Base-by-base conservation (phyloP, 2,113 vertebrate genomes). In the Sisor rabdophorus region DNA sequence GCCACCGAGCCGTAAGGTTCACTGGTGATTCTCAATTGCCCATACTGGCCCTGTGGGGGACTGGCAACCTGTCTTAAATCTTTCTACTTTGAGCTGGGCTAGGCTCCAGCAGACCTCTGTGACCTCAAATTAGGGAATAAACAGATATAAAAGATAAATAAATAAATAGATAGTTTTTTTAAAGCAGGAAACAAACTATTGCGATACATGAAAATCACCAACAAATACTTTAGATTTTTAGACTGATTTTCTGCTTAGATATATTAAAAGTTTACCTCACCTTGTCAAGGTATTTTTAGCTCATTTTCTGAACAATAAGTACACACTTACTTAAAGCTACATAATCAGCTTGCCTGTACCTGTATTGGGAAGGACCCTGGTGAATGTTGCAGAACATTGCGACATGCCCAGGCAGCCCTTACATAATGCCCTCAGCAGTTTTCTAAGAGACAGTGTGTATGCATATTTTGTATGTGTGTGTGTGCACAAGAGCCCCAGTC, bases 361-460 rank as follows among this genome's bases (percentile, higher is more conserved):
- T 56, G 50, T 40, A 72, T 53, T 47, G 61, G 58, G 20, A 32
- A 56, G 65, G 52, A 65, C 22, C 16, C 68, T 47, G 30, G 30
- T 71, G 63, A 71, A 60, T 53, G 59, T 60, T 67, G 36, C 54
- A 65, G 54, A 65, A 64, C 67, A 67, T 64, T 78, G 73, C 59
- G 28, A 48, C 77, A 71, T 59, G 65, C 67, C 22, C 48, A 59
- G 71, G 60, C 48, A 71, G n/a, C 22, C 59, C 48, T 71, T 81
- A 68, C 59, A 72, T 78, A 76, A 78, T 61, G n/a, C 22, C 17
- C 61, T 67, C 76, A 64, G 70, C 60, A 54, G 74, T 55, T 78
- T 63, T 54, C 56, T 63, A 28, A 40, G 58, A 54, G 76, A 17
- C 30, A 78, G 69, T 36, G 64, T 56, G 52, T 64, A 65, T 64